Evolutionary conservation across 2,113 vertebrate genomes (phyloP), one percentile per base, ranked within the genome.

Genomic region (Rattus rattus): DNA sequence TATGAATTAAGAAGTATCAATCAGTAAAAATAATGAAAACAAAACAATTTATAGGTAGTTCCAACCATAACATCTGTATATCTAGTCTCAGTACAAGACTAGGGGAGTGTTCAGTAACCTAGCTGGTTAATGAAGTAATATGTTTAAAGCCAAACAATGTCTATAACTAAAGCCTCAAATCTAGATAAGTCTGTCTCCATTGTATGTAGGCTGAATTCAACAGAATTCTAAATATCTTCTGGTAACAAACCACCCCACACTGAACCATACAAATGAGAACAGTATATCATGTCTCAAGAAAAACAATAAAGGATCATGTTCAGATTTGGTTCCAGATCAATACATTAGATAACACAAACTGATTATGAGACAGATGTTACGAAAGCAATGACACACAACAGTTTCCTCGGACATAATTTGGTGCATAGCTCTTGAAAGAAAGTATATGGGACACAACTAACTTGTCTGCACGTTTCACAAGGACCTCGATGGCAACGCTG

Each of bases 391-490:
- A 94, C 93, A 61, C 63, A 14, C 8, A 94, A 90, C 43, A 95
- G 86, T 54, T 22, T 52, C 73, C 90, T 39, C 10, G 91, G 80
- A 89, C 30, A 92, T 33, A 73, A 24, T 67, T 33, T 86, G 33
- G 81, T 13, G 90, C 22, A 52, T 0, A 86, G 83, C 33, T 94
- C n/a, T 72, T 76, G n/a, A 89, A 92, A 94, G 30, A 69, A 88
- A 93, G 26, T 49, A 73, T 91, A 80, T 0, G 90, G 54, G 61
- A 93, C 59, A 95, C 88, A 30, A 97, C 98, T 97, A 94, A 99
- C 99, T 99, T 99, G 99, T 97, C 99, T 98, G 98, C 99, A 99
- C 91, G 99, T 99, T 97, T 99, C 99, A 96, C 99, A 99, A 96
- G 98, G 98, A 92, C 99, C 99, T 94, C 99, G 98, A 98, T 99